Conservation (phyloP, 2,113 vertebrate species). For the Astur gentilis region DNA sequence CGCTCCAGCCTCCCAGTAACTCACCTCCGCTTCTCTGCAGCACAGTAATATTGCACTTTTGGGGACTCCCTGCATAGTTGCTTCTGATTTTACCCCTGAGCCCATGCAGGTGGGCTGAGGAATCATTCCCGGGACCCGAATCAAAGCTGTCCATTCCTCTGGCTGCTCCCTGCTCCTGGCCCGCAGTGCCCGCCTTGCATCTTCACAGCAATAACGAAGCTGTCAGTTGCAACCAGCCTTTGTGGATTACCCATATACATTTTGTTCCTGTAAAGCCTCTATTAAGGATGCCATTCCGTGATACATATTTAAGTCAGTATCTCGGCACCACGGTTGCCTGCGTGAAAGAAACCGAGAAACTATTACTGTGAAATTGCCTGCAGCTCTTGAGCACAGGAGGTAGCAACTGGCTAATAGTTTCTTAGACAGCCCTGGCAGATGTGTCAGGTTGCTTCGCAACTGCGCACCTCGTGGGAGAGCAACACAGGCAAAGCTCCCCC, state of each 20-base stretch:
- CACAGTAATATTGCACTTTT: background rate
- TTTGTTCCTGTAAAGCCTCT: background rate
- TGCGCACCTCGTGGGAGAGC: background rate
- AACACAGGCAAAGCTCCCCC: background rate
- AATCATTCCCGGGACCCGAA: fast-evolving
- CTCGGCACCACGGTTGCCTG: background rate
- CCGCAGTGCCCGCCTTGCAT: fast-evolving
- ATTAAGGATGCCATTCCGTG: background rate
- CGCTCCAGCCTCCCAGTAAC: background rate
- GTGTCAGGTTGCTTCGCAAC: constrained; percentile 36
- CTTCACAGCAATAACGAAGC: background rate
- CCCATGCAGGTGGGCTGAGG: background rate
- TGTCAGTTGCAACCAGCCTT: background rate
- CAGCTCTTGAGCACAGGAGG: constrained; percentile 40
- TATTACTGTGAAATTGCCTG: constrained; percentile 47
- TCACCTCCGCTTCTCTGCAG: background rate
- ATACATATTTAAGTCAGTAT: constrained; percentile 19
- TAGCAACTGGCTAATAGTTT: constrained; percentile 42
- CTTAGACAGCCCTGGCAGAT: constrained; percentile 44
- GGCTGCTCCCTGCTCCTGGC: background rate
- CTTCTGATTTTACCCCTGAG: background rate
- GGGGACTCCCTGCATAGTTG: background rate
- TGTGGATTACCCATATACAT: background rate
- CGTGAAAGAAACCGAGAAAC: constrained; percentile 16
- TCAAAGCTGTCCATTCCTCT: background rate